These are phyloP conservation scores for Anguilla japonica DNA, from an alignment of 2,113 vertebrate genomes.

Conservation along the genomic window DNA sequence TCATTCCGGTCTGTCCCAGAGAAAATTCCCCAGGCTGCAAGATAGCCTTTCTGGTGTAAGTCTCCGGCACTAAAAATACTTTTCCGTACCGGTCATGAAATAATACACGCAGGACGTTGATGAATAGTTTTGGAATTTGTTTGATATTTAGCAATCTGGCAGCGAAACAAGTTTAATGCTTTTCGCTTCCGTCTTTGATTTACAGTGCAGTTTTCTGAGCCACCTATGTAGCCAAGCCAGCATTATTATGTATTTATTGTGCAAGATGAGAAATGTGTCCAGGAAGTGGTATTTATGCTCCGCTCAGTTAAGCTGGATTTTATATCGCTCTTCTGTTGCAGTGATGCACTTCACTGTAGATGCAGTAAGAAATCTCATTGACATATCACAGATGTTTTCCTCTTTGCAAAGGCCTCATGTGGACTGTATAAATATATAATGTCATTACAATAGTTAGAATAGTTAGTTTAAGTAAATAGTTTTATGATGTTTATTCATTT, in stretches of 20 bases:
- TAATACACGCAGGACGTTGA: constrained; percentile 19
- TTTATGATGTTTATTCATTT: no score
- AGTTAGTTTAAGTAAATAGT: no score
- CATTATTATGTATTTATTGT: constrained; percentile 6
- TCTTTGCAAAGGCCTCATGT: background rate
- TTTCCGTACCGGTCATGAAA: constrained; percentile 18
- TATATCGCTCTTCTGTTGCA: background rate
- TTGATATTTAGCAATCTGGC: constrained; percentile 15
- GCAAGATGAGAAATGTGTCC: constrained; percentile 17
- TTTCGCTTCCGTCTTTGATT: constrained; percentile 35
- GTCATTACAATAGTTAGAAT: no score
- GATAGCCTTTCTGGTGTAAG: constrained; percentile 5
- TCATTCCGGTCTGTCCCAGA: background rate
- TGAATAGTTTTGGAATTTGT: constrained; percentile 36
- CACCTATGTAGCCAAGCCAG: background rate
- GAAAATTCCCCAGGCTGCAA: background rate
- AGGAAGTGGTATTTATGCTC: background rate
- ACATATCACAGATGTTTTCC: background rate
- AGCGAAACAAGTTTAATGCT: constrained; percentile 28
- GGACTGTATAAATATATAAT: background rate
- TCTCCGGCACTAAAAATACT: background rate
- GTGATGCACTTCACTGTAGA: background rate
- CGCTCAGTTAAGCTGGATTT: background rate
- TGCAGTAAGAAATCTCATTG: background rate
- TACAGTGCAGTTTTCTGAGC: constrained; percentile 20